Evolutionary conservation across 2,888 invertebrate genomes (phyloP).

Genomic region (Limnephilus auricula): DNA sequence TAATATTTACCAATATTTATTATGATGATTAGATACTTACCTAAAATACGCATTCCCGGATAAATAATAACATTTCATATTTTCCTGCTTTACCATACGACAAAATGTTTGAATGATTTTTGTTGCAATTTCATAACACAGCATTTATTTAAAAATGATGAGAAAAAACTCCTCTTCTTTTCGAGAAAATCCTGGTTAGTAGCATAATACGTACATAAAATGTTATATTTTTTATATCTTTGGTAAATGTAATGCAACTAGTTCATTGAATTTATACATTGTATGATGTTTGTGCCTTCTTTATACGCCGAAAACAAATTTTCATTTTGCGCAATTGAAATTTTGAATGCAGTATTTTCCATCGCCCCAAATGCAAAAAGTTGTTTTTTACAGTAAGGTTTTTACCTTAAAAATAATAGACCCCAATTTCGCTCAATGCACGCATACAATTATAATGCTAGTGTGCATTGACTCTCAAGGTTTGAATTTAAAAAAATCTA

Average conservation of each 20-base stretch:
- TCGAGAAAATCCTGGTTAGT: background rate
- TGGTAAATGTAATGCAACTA: too few species aligned
- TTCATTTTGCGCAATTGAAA: too few species aligned
- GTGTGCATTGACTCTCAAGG: background rate
- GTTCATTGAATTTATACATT: too few species aligned
- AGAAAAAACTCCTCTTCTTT: background rate
- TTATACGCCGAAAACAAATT: too few species aligned
- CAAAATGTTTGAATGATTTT: background rate
- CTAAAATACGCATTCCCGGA: background rate
- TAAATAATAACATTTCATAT: background rate
- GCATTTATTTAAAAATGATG: background rate
- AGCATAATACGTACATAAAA: too few species aligned
- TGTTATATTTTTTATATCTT: too few species aligned
- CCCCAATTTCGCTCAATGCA: background rate
- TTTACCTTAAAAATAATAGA: background rate
- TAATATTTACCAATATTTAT: conserved; percentile 2
- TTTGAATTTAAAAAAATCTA: background rate
- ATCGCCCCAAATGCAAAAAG: too few species aligned
- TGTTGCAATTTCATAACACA: too few species aligned
- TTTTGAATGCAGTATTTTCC: too few species aligned
- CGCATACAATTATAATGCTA: background rate
- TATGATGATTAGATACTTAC: background rate
- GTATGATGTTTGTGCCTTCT: too few species aligned
- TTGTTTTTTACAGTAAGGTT: too few species aligned
- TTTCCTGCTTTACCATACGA: background rate